These are phyloP conservation scores for Glyptemys insculpta DNA, from an alignment of 2,797 vertebrate genomes.

Conservation along the genomic window DNA sequence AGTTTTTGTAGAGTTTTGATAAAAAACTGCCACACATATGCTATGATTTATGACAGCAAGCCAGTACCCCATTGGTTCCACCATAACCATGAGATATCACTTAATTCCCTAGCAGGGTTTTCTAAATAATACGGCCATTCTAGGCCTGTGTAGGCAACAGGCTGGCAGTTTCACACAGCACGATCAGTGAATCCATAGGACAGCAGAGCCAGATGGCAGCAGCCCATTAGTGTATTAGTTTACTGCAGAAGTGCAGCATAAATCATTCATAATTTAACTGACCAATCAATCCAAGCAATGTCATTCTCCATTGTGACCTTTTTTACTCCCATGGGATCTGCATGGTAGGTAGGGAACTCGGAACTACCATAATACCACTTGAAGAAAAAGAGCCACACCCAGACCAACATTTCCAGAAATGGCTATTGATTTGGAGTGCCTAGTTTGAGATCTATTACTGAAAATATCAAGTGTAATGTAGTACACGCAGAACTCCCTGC, in stretches of 20 bases:
- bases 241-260: conserved; percentile 46
- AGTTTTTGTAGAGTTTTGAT: background rate
- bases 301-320: background rate
- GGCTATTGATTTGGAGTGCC: background rate
- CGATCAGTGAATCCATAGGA: background rate
- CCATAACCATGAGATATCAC: background rate
- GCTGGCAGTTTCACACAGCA: background rate
- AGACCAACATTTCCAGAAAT: conserved; percentile 25
- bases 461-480: no score
- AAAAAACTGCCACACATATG: fast-evolving
- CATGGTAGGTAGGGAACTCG: background rate
- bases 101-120: background rate
- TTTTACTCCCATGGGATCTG: background rate
- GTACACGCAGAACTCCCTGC: background rate
- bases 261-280: conserved; percentile 47
- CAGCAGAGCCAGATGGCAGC: background rate
- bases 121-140: background rate
- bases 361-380: background rate
- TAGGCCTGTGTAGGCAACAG: background rate
- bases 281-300: conserved; percentile 24
- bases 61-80: background rate
- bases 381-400: background rate
- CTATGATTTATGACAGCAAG: background rate
- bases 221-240: conserved; percentile 32
- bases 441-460: conserved; percentile 12